Evolutionary conservation across 2,113 vertebrate genomes (phyloP).

Genomic region (Psettodes erumei): DNA sequence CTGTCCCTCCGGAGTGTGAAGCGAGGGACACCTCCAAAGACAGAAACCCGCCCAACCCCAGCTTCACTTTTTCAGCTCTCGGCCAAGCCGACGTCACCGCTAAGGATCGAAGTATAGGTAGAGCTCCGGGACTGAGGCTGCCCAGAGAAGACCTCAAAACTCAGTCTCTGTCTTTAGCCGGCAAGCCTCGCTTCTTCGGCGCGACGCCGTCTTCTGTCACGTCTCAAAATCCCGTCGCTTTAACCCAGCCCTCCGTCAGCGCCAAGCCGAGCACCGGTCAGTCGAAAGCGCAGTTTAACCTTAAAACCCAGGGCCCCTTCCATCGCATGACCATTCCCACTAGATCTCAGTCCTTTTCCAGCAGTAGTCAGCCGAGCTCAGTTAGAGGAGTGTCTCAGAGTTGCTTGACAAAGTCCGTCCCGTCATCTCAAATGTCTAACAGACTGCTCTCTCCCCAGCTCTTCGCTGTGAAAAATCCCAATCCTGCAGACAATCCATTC

Average conservation of each 20-base stretch:
- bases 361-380: constrained; percentile 60
- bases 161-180: constrained; percentile 38
- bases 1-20: constrained; percentile 68
- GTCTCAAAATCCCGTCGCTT: constrained; percentile 60
- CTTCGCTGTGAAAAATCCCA: constrained; percentile 64
- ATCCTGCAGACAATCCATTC: constrained; percentile 69
- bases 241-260: constrained; percentile 41
- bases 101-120: constrained; percentile 65
- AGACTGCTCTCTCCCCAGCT: constrained; percentile 70
- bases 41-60: constrained; percentile 49
- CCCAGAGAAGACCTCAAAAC: constrained; percentile 70
- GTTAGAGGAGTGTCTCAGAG: constrained; percentile 57
- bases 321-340: constrained; percentile 69
- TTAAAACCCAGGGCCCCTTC: constrained; percentile 75
- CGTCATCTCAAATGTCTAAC: constrained; percentile 63
- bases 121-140: constrained; percentile 54
- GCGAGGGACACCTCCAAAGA: constrained; percentile 72
- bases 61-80: constrained; percentile 57
- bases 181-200: constrained; percentile 68
- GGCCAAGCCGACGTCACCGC: constrained; percentile 57
- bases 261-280: constrained; percentile 61
- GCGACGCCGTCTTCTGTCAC: constrained; percentile 15
- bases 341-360: constrained; percentile 68
- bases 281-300: constrained; percentile 62
- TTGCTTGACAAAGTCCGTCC: constrained; percentile 66